Evolutionary conservation across 2,113 vertebrate species (phyloP).

Genomic region (Aythya baeri): DNA sequence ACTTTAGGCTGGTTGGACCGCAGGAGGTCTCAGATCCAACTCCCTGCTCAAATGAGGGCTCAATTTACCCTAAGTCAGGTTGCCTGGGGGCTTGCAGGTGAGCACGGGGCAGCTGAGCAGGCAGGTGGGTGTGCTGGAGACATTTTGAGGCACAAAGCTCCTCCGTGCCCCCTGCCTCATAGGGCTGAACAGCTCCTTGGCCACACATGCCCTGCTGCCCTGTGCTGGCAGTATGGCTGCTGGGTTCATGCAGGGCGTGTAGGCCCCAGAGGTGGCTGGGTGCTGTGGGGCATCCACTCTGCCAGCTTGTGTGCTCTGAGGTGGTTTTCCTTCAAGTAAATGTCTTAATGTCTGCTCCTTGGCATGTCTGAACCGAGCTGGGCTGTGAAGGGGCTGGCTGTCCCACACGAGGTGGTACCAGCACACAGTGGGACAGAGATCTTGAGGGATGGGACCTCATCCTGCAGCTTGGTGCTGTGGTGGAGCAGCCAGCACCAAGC

Average conservation of each 20-base stretch:
- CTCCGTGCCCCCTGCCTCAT: accelerated
- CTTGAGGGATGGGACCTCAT: background rate
- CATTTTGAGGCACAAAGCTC: background rate
- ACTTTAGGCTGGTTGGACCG: background rate
- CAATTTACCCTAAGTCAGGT: background rate
- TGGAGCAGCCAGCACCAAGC: background rate
- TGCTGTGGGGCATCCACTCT: accelerated
- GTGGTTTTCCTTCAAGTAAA: background rate
- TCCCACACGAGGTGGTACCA: background rate
- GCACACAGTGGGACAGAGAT: background rate
- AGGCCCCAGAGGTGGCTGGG: background rate
- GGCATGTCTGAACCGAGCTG: background rate
- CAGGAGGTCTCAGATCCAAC: background rate
- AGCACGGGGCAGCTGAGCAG: background rate
- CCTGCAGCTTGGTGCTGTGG: background rate
- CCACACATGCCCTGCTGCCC: background rate
- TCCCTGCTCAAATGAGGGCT: background rate
- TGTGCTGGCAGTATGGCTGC: background rate
- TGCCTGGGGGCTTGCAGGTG: background rate
- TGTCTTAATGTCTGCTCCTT: background rate
- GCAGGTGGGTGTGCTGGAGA: background rate
- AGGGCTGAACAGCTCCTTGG: background rate
- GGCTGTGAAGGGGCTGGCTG: background rate
- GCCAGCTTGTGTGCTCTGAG: background rate
- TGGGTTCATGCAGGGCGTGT: background rate